Conservation (phyloP, 2,888 invertebrate genomes). For the Andrena fulva region DNA sequence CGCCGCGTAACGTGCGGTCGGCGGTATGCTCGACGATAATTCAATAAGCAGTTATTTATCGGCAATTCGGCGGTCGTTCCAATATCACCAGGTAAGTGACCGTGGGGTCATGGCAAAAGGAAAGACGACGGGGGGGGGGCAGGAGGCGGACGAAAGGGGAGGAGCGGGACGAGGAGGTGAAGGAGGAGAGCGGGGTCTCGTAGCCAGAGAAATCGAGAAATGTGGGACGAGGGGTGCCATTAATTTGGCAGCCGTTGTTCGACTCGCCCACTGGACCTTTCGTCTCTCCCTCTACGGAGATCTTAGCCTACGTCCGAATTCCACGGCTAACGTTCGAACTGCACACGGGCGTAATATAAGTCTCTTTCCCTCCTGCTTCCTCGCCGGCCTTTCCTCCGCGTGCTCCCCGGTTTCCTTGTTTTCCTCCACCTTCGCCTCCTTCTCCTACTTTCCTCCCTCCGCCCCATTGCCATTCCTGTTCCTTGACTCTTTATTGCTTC, state of each 20-base stretch:
- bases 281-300: conserved; percentile 55
- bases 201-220: conserved; percentile 72
- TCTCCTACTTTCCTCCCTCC: conserved; percentile 38
- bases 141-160: conserved; percentile 10
- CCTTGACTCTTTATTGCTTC: conserved; percentile 80
- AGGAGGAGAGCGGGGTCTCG: conserved; percentile 32
- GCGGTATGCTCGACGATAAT: conserved; percentile 69
- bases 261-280: conserved; percentile 73
- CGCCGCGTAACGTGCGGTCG: conserved; percentile 40
- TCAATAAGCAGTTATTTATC: conserved; percentile 78
- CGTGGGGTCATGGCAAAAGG: conserved; percentile 40
- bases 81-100: conserved; percentile 75
- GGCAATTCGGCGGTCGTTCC: conserved; percentile 73
- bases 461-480: conserved; percentile 69
- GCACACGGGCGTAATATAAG: conserved; percentile 74
- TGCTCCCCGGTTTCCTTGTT: conserved; percentile 47
- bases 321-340: conserved; percentile 70
- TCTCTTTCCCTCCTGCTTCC: conserved; percentile 50
- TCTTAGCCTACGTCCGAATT: conserved; percentile 75
- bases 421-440: conserved; percentile 53
- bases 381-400: conserved; percentile 26
- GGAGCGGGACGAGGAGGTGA: conserved; percentile 5
- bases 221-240: conserved; percentile 76
- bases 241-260: conserved; percentile 79
- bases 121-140: conserved; percentile 36